A percentile compares a stretch with the other conserved stretches of the same genome.
Evolutionary conservation across 1,140 invertebrate species (phyloP).

Genomic region (Spodoptera litura): DNA sequence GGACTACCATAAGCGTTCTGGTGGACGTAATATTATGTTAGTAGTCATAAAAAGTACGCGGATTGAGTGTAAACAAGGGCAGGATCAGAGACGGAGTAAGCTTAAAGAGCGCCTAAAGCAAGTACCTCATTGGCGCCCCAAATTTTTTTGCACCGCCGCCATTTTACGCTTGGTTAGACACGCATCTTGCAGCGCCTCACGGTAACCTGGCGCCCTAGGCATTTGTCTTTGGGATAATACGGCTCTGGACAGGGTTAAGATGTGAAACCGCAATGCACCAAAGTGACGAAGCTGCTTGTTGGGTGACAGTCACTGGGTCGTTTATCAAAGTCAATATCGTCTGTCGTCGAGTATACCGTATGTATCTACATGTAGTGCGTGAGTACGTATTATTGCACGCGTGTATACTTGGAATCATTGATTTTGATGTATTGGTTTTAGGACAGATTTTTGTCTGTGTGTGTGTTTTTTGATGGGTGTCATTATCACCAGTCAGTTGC

Average conservation of each 20-base stretch:
- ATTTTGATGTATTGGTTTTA: conserved; percentile 15
- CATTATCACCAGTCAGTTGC: too few relatives aligned
- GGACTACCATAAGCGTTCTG: conserved; percentile 71
- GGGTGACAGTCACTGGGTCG: conserved; percentile 77
- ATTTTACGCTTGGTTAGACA: too few relatives aligned
- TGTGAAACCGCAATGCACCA: conserved; percentile 83
- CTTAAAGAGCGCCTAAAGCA: too few relatives aligned
- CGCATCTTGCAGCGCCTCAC: too few relatives aligned
- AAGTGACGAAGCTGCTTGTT: conserved; percentile 81
- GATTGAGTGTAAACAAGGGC: conserved; percentile 80
- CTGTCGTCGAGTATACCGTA: conserved; percentile 64
- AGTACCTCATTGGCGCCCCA: too few relatives aligned
- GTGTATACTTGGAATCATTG: conserved; percentile 32
- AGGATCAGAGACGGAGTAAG: conserved; percentile 42
- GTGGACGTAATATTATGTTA: conserved; percentile 72
- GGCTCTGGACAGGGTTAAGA: conserved; percentile 66
- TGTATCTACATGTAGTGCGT: conserved; percentile 22
- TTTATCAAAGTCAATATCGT: conserved; percentile 85
- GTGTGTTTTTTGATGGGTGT: too few relatives aligned
- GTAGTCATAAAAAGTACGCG: conserved; percentile 80
- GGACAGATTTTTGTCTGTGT: conserved; percentile 10
- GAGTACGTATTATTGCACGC: conserved; percentile 39
- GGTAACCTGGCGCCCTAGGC: too few relatives aligned
- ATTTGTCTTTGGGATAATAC: too few relatives aligned
- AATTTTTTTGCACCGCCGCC: too few relatives aligned